Conservation (phyloP, 2,888 invertebrate genomes). For the Pammene aurita region DNA sequence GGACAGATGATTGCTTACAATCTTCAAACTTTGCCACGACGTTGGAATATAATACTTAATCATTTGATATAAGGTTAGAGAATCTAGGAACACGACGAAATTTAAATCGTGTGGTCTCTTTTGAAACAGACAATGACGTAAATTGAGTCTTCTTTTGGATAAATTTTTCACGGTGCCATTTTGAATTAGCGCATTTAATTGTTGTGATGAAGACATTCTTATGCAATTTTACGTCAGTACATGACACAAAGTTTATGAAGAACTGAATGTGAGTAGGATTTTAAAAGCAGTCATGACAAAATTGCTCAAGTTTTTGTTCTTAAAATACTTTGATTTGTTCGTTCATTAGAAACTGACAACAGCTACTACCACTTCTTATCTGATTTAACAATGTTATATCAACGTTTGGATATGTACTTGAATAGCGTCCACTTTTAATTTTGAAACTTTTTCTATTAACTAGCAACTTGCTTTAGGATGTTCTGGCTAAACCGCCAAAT, state of each 20-base stretch:
- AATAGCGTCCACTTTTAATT: no score
- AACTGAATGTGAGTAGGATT: background rate
- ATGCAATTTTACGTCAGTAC: background rate
- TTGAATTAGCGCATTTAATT: constrained; percentile 21
- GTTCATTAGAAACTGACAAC: no score
- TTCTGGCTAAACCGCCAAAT: constrained; percentile 14
- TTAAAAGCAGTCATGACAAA: no score
- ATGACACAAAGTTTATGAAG: background rate
- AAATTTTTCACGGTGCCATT: constrained; percentile 22
- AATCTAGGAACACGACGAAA: constrained; percentile 1
- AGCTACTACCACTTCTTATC: no score
- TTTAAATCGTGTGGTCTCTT: constrained; percentile 26
- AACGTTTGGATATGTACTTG: no score
- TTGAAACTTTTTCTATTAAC: no score
- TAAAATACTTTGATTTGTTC: no score
- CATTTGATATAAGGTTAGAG: constrained; percentile 18
- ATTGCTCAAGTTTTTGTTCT: no score
- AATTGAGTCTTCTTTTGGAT: constrained; percentile 31
- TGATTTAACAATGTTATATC: no score
- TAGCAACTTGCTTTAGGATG: background rate
- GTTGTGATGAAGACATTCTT: constrained; percentile 22
- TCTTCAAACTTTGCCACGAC: constrained; percentile 8
- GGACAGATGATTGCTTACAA: constrained; percentile 37
- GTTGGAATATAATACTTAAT: constrained; percentile 11
- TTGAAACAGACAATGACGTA: constrained; percentile 31